Percentiles rank a stretch among this genome's conserved stretches.
Conservation (phyloP, 2,797 vertebrate species). For the Salarias fasciatus region DNA sequence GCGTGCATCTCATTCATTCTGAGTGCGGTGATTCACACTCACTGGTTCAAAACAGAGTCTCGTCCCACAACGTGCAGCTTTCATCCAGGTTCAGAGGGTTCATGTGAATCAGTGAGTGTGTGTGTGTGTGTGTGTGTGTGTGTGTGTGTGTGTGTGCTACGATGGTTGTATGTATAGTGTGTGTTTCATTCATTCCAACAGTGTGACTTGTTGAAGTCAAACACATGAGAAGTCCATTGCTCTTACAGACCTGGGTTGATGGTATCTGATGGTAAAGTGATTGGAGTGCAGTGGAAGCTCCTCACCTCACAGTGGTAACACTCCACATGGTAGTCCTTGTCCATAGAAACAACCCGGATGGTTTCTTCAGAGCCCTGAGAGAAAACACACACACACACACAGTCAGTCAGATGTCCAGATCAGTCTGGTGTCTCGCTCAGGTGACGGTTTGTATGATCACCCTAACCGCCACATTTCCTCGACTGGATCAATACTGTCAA, state of each 20-base stretch:
- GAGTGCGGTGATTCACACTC: constrained; percentile 50
- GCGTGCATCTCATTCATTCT: constrained; percentile 48
- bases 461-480: no score
- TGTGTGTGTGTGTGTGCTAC: neutral
- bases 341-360: constrained; percentile 98
- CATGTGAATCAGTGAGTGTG: neutral
- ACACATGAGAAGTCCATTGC: no score
- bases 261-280: no score
- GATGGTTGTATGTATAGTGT: no score
- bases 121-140: constrained; percentile 1
- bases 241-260: no score
- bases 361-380: constrained; percentile 96
- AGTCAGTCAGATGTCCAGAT: constrained; percentile 18
- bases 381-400: constrained; percentile 12
- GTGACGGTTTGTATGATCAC: constrained; percentile 20
- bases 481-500: no score
- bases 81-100: constrained; percentile 27
- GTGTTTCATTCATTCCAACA: constrained; percentile 18
- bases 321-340: constrained; percentile 98
- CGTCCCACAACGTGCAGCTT: constrained; percentile 28
- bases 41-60: constrained; percentile 23
- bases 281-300: neutral
- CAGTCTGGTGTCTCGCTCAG: constrained; percentile 9
- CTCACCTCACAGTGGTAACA: constrained; percentile 99
- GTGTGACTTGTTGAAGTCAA: constrained; percentile 6